These are phyloP conservation scores for Prostheceraeus crozeri DNA, from an alignment of 2,888 invertebrate species.

Conservation along the genomic window DNA sequence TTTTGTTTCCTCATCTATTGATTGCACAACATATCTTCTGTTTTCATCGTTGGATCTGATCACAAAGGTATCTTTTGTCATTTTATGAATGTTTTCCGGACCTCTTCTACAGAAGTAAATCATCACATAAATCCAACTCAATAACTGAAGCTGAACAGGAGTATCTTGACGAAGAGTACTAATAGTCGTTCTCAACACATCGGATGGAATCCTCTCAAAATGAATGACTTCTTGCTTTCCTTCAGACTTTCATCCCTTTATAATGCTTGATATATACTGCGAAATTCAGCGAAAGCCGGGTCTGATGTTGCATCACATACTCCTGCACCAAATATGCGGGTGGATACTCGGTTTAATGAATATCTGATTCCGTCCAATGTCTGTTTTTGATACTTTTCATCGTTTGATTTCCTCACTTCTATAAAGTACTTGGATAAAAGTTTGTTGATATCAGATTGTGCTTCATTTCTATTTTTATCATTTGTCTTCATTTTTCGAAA, in stretches of 20 bases:
- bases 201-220: conserved; percentile 21
- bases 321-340: conserved; percentile 1
- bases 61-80: conserved; percentile 22
- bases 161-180: conserved; percentile 23
- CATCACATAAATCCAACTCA: conserved; percentile 19
- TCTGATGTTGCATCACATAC: background rate
- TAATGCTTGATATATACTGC: conserved; percentile 8
- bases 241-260: conserved; percentile 22
- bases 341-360: conserved; percentile 16
- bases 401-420: conserved; percentile 15
- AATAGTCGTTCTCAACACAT: background rate
- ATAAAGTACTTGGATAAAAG: conserved; percentile 17
- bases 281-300: background rate
- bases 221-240: conserved; percentile 16
- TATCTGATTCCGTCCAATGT: background rate
- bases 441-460: conserved; percentile 1
- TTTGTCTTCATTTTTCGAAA: no score
- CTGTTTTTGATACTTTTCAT: conserved; percentile 22
- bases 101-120: conserved; percentile 22
- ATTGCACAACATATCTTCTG: conserved; percentile 11
- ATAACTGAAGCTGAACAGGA: conserved; percentile 15
- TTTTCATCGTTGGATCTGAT: no score
- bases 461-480: no score
- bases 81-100: conserved; percentile 3
- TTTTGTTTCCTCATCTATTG: conserved; percentile 12